Conservation (phyloP, 1,140 invertebrate genomes). For the Drosophila triauraria region DNA sequence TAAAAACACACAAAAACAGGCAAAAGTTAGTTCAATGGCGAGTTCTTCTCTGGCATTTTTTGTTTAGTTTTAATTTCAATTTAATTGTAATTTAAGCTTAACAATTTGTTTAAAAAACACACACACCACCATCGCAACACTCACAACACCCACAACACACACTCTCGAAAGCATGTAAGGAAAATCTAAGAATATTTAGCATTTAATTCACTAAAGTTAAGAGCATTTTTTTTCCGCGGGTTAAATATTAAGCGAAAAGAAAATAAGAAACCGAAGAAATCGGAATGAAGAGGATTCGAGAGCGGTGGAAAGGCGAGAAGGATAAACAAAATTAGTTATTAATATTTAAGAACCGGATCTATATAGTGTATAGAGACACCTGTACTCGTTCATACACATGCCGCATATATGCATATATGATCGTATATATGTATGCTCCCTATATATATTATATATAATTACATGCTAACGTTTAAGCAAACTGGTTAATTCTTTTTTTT, state of each 20-base stretch:
- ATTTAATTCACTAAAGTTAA: constrained; percentile 63
- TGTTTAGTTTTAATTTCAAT: constrained; percentile 80
- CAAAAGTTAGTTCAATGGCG: constrained; percentile 57
- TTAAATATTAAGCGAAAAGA: constrained; percentile 49
- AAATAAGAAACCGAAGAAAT: not conserved
- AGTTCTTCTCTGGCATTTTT: constrained; percentile 62
- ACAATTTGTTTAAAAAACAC: constrained; percentile 76
- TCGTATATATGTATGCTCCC: constrained; percentile 37
- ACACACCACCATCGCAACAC: constrained; percentile 7
- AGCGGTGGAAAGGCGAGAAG: constrained; percentile 8
- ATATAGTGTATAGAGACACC: constrained; percentile 31
- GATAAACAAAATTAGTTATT: constrained; percentile 67
- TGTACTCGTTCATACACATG: constrained; percentile 35
- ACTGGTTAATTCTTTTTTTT: constrained; percentile 79
- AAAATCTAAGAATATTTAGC: constrained; percentile 59
- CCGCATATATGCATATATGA: constrained; percentile 31
- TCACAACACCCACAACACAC: constrained; percentile 5
- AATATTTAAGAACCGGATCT: constrained; percentile 67
- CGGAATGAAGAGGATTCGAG: not conserved
- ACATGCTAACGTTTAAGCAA: constrained; percentile 69
- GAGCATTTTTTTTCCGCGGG: constrained; percentile 54
- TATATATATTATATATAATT: constrained; percentile 53
- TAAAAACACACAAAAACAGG: constrained; percentile 20
- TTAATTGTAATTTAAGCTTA: constrained; percentile 74
- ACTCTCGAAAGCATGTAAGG: constrained; percentile 31